Evolutionary conservation across 2,888 invertebrate genomes (phyloP), one percentile per base, ranked within the genome.

Genomic region (Atethmia centrago): DNA sequence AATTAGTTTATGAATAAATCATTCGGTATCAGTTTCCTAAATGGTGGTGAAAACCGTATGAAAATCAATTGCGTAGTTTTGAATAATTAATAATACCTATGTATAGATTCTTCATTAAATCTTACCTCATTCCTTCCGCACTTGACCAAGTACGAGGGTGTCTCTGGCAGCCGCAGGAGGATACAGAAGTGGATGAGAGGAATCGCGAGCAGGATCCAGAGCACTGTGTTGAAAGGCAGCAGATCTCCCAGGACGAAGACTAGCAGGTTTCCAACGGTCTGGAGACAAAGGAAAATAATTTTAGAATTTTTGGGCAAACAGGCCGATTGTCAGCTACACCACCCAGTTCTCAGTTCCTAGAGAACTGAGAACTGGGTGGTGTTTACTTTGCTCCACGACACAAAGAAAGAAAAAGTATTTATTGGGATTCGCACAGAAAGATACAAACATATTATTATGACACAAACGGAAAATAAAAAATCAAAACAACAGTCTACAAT

Each of bases 151-250:
- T 92, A 96, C 0, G 95, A 95, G 0, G 96, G 96, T 0, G 96
- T 95, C 73, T 96, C 96, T 0, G 96, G 96, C 72, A 96, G 86
- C 28, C 91, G 85, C 58, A 96, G 90, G 0, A 94, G 81, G 10
- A 95, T 90, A 71, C 93, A 94, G 90, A 96, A 93, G 84, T 96
- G 96, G 9, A 95, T 65, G 51, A 96, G 82, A 0, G 96, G 96
- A 4, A 96, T 92, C 0, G 95, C 94, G 3, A 96, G 91, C 19
- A 95, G 89, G 9, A 95, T 93, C 96, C 96, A 95, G 3, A 96
- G 90, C 2, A 93, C 95, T 0, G 93, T 92, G 77, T 93, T 86
- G 89, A 92, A 96, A 0, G 92, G 91, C 10, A 96, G 90, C 47
- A 93, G 79, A 77, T 96, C 96, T 8, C 96, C 96, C 8, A 96